Conservation (phyloP, 2,888 invertebrate species). For the Congeria kusceri region DNA sequence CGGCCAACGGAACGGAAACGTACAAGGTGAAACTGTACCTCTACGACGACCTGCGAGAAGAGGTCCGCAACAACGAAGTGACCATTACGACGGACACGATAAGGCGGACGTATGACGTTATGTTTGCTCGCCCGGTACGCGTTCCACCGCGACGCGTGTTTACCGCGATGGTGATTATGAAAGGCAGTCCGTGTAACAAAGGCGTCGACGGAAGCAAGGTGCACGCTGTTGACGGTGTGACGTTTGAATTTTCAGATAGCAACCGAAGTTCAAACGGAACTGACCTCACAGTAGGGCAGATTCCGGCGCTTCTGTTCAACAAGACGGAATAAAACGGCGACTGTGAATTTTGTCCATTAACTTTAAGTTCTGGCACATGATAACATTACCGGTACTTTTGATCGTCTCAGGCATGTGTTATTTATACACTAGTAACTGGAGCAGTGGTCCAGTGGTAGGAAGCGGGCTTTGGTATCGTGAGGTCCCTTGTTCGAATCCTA, state of each 20-base stretch:
- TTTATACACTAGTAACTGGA: no score
- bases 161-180: conserved; percentile 49
- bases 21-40: conserved; percentile 44
- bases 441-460: no score
- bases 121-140: conserved; percentile 47
- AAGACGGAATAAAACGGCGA: conserved; percentile 42
- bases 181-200: conserved; percentile 47
- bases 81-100: conserved; percentile 42
- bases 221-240: conserved; percentile 52
- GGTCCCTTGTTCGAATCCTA: no score
- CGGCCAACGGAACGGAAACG: conserved; percentile 32
- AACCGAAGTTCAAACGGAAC: conserved; percentile 63
- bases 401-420: no score
- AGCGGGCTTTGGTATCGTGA: no score
- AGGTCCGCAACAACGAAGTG: conserved; percentile 46
- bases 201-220: conserved; percentile 51
- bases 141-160: conserved; percentile 53
- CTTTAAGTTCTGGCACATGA: no score
- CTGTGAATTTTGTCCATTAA: neutral
- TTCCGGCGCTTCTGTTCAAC: conserved; percentile 52
- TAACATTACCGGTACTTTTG: no score
- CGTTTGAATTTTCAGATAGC: conserved; percentile 57
- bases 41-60: conserved; percentile 56
- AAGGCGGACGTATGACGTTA: conserved; percentile 46
- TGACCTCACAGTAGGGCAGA: conserved; percentile 59